These are phyloP conservation scores for Pachypanchax playfairii DNA, from an alignment of 2,113 vertebrate genomes.

Conservation along the genomic window DNA sequence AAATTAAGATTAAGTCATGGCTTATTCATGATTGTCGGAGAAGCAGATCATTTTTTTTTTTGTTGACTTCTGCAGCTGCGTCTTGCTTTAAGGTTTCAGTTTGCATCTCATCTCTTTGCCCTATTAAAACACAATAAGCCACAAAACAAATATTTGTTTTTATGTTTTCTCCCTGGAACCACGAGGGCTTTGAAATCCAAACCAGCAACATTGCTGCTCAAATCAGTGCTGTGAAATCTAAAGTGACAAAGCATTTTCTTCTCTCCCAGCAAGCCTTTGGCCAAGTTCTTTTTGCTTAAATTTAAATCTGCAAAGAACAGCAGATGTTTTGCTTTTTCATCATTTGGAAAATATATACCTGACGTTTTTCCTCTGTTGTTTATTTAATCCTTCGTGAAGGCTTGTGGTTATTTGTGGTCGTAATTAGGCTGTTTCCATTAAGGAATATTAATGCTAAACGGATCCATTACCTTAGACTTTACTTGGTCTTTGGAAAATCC, in stretches of 20 bases:
- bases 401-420: constrained; percentile 70
- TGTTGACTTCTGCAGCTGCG: constrained; percentile 61
- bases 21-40: constrained; percentile 37
- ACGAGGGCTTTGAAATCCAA: constrained; percentile 71
- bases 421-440: constrained; percentile 80
- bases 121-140: constrained; percentile 73
- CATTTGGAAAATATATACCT: constrained; percentile 75
- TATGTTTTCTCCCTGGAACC: constrained; percentile 55
- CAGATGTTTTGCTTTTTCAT: constrained; percentile 77
- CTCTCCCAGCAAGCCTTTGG: constrained; percentile 29
- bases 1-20: constrained; percentile 58
- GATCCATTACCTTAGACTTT: constrained; percentile 67
- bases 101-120: constrained; percentile 61
- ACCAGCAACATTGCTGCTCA: constrained; percentile 57
- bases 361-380: constrained; percentile 62
- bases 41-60: constrained; percentile 37
- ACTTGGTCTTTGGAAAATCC: constrained; percentile 67
- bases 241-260: constrained; percentile 76
- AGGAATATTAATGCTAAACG: constrained; percentile 75
- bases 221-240: constrained; percentile 68
- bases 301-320: constrained; percentile 62
- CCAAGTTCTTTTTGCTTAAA: constrained; percentile 10
- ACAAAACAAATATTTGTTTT: constrained; percentile 80
- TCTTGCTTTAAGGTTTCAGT: constrained; percentile 53
- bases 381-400: constrained; percentile 76